Base-by-base conservation (phyloP, 2,113 vertebrate genomes). In the Lates calcarifer region DNA sequence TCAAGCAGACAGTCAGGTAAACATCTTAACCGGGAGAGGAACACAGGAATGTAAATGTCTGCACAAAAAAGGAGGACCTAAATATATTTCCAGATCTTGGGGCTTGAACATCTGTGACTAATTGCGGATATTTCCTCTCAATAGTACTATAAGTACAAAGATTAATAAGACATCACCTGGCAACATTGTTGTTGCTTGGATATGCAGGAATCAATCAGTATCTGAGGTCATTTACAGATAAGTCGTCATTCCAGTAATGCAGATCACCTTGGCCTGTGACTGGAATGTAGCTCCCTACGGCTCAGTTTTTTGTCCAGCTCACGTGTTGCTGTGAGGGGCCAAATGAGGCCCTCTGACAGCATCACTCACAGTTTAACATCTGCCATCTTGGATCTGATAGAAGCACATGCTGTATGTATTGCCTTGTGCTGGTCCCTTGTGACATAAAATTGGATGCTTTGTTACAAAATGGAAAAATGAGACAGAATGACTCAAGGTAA, bases 341-440 rank as follows among this genome's bases (percentile, higher is more conserved):
- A 77, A 43, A 56, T 28, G 56, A 76, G 83, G 74, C 61, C 72
- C 53, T 58, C 49, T 33, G 77, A 77, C 61, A 28, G n/a, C 61
- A 67, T 51, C 71, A 6, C 35, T 83, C 26, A 35, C 33, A 69
- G 22, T 67, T 47, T 15, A 81, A 89, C 81, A 82, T 79, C 89
- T 76, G 83, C 83, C 83, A 74, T 79, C 28, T 67, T 86, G 79
- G 66, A 82, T 77, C 67, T 61, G 58, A 70, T 4, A 14, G 58
- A 31, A 5, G 18, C 74, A 82, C 83, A 69, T 28, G 58, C 33
- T 33, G 8, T 0, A 20, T 60, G 73, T 6, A 41, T 77, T 63
- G 66, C 61, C 74, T 71, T 20, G 67, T 20, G 68, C n/a, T 77
- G 41, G 22, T 45, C 45, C 49, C 41, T 10, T 3, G 37, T 71